A percentile compares a stretch with the other conserved stretches of the same genome.
phyloP scores from a whole-genome alignment of 1,140 invertebrate genomes.

The Temnothorax longispinosus region DNA sequence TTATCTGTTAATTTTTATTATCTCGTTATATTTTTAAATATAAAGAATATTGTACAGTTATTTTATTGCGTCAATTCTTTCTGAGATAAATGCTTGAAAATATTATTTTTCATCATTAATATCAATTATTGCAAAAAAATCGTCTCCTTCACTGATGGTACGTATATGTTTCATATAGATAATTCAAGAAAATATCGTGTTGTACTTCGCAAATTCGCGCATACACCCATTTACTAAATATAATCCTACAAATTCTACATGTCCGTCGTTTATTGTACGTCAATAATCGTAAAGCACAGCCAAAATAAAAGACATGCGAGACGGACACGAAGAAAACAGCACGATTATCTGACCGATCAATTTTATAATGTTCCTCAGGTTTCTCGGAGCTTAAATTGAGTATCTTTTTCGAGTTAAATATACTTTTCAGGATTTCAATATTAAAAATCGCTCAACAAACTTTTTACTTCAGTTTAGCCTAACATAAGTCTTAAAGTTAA shows the following conservation, averaged over 20 bases:
- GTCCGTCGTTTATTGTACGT: conserved; percentile 5
- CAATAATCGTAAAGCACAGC: conserved; percentile 46
- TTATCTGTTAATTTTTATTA: neutral
- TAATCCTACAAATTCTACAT: neutral
- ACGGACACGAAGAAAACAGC: neutral
- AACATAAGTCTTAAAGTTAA: neutral
- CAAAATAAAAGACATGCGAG: conserved; percentile 4
- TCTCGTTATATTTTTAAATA: neutral
- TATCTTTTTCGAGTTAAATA: neutral
- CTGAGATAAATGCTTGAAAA: neutral
- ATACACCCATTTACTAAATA: conserved; percentile 1
- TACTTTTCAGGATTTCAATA: neutral
- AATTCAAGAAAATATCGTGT: conserved; percentile 3
- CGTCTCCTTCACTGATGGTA: too few relatives aligned
- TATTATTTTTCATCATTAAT: neutral
- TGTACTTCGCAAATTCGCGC: neutral
- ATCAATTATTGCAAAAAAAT: neutral
- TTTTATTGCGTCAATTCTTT: neutral
- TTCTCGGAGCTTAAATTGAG: neutral
- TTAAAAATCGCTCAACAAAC: neutral
- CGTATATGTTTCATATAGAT: neutral
- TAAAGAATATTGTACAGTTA: neutral
- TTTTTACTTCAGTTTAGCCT: neutral
- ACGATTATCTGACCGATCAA: neutral
- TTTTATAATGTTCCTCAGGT: neutral